These are phyloP conservation scores for Hirundichthys speculiger DNA, from an alignment of 2,113 vertebrate genomes.

Conservation along the genomic window DNA sequence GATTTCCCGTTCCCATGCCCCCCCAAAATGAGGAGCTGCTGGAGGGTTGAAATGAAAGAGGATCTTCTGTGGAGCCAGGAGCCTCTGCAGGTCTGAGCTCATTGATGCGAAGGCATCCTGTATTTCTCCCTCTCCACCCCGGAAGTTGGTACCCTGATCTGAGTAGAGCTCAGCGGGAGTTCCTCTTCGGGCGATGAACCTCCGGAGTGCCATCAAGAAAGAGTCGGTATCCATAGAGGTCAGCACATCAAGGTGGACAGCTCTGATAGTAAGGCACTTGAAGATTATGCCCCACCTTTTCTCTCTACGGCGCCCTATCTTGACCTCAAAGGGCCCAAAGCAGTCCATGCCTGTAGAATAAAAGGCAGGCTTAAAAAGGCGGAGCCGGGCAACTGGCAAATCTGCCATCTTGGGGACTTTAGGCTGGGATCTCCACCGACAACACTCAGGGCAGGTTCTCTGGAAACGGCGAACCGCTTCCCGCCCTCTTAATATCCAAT, in stretches of 20 bases:
- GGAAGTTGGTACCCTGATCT: constrained; percentile 12
- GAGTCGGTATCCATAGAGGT: neutral
- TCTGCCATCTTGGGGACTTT: neutral
- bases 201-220: neutral
- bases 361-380: neutral
- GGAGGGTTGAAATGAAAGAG: no score
- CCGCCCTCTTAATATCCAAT: neutral
- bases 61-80: no score
- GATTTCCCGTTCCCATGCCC: neutral
- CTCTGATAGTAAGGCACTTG: neutral
- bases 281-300: neutral
- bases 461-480: neutral
- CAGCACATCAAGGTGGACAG: neutral
- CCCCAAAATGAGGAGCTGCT: no score
- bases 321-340: neutral
- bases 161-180: neutral
- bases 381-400: neutral
- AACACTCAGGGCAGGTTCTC: neutral
- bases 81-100: no score
- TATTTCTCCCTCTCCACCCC: neutral
- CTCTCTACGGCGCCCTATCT: rapidly evolving
- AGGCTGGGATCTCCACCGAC: neutral
- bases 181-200: neutral
- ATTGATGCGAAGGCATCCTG: neutral
- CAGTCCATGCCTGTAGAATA: neutral